These are phyloP conservation scores for Rotaria socialis DNA, from an alignment of 2,888 invertebrate species.

Conservation along the genomic window DNA sequence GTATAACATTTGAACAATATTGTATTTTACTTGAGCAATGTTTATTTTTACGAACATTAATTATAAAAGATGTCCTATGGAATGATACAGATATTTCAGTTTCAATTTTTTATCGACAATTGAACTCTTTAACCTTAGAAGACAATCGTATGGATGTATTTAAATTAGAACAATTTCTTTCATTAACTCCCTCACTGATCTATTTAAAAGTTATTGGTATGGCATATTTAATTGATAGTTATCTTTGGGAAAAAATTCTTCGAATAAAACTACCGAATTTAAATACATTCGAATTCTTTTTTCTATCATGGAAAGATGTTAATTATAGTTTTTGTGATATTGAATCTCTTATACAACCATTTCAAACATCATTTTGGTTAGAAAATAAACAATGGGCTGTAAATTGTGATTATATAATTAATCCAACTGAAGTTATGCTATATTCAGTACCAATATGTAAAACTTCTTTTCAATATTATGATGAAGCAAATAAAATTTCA, in stretches of 20 bases:
- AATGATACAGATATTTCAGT: not conserved
- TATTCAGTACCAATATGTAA: slow-evolving; percentile 10
- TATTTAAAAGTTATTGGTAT: not conserved
- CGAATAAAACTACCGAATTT: not conserved
- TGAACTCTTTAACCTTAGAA: not conserved
- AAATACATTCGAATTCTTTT: not conserved
- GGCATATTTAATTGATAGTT: slow-evolving; percentile 2
- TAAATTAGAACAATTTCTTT: slow-evolving; percentile 29
- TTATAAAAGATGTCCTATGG: not conserved
- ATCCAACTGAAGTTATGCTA: not conserved
- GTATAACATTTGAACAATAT: slow-evolving; percentile 1
- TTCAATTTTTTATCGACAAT: not conserved
- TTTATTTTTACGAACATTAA: not conserved
- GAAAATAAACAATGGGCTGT: not conserved
- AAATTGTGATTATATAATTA: not conserved
- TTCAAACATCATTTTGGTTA: slow-evolving; percentile 5
- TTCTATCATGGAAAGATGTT: not conserved
- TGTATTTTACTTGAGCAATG: not conserved
- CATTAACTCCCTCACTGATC: not conserved
- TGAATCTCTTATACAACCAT: not conserved
- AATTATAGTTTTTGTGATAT: not conserved
- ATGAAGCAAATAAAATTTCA: not conserved
- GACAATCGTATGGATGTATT: not conserved
- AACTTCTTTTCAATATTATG: not conserved
- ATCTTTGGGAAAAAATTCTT: slow-evolving; percentile 5